Evolutionary conservation across 2,888 invertebrate species (phyloP).

Genomic region (Erynnis tages): DNA sequence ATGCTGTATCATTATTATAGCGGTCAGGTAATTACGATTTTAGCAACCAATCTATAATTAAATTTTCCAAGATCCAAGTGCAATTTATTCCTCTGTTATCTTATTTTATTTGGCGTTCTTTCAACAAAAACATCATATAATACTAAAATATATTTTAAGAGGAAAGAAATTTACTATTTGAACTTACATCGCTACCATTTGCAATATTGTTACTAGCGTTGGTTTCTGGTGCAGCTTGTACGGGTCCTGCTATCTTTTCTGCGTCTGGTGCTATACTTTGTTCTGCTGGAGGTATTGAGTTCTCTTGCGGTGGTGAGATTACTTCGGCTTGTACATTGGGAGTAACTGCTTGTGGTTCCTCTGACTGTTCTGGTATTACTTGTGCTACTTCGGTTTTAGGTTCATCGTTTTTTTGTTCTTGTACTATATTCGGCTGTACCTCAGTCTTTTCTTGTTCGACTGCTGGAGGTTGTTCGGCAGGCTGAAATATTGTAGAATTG

Average conservation of each 20-base stretch:
- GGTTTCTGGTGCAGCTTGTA: neutral
- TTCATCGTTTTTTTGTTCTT: neutral
- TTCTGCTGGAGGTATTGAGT: neutral
- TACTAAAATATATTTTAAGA: no score
- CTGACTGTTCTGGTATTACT: neutral
- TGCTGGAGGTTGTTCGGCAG: neutral
- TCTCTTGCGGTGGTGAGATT: neutral
- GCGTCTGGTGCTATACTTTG: neutral
- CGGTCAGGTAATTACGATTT: no score
- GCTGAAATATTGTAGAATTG: no score
- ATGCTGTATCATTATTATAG: neutral
- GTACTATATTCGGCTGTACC: no score
- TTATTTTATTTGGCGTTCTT: no score
- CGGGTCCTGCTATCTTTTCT: neutral
- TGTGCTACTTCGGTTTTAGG: neutral
- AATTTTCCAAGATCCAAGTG: no score
- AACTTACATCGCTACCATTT: constrained; percentile 5
- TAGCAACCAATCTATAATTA: no score
- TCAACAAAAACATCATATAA: neutral
- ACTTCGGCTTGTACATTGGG: neutral
- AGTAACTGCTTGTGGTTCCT: neutral
- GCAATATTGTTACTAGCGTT: neutral
- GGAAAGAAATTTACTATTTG: neutral
- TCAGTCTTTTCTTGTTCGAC: neutral
- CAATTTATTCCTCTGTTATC: no score